phyloP scores from a whole-genome alignment of 64 coral and sea anemone species.

The Cladopsammia gracilis region DNA sequence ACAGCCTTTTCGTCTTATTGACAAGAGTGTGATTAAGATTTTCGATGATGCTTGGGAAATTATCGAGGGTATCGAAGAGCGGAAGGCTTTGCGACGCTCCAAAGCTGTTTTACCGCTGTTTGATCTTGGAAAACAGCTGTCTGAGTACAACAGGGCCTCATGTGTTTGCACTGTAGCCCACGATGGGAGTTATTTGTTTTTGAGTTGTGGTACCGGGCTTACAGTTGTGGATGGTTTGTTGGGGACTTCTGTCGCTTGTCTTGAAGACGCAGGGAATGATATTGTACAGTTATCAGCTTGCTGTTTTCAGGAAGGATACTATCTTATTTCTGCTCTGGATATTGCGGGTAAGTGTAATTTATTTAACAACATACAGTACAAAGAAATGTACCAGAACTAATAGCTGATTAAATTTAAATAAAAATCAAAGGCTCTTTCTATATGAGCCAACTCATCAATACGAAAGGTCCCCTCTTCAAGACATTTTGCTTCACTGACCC shows the following conservation, averaged over 20 bases:
- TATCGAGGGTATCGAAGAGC: conserved; percentile 86
- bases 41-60: conserved; percentile 88
- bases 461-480: too few species aligned
- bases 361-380: too few species aligned
- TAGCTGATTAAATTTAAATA: too few species aligned
- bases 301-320: conserved; percentile 74
- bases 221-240: conserved; percentile 75
- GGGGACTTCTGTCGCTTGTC: conserved; percentile 66
- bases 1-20: conserved; percentile 85
- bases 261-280: conserved; percentile 65
- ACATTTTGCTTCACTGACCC: too few species aligned
- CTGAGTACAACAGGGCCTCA: conserved; percentile 41
- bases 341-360: conserved; percentile 56
- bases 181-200: conserved; percentile 61
- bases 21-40: conserved; percentile 80
- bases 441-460: too few species aligned
- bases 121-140: conserved; percentile 77
- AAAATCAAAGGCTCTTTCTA: too few species aligned
- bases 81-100: conserved; percentile 61
- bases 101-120: conserved; percentile 81
- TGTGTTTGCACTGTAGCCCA: conserved; percentile 58
- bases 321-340: conserved; percentile 70
- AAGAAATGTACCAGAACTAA: too few species aligned
- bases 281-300: conserved; percentile 63
- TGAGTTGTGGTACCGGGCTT: conserved; percentile 55